Percentiles rank a stretch among this genome's conserved stretches.
phyloP scores from a whole-genome alignment of 2,113 vertebrate species.

The Piliocolobus tephrosceles region DNA sequence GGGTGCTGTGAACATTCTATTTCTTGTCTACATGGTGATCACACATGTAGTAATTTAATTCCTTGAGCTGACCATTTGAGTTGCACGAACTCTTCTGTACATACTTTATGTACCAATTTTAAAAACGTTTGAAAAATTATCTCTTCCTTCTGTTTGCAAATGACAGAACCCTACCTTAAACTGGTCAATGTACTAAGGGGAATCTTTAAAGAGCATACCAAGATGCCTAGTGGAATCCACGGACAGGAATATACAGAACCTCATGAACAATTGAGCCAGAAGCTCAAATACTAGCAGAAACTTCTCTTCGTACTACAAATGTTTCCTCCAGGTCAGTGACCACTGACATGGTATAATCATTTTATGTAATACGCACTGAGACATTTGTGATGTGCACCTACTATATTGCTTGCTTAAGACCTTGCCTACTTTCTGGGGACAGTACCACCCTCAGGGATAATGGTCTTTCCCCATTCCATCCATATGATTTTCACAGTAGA shows the following conservation, averaged over 20 bases:
- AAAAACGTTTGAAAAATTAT: not conserved
- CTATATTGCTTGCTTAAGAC: not conserved
- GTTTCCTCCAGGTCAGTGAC: not conserved
- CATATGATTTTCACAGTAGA: not conserved
- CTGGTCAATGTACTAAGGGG: not conserved
- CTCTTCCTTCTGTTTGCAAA: not conserved
- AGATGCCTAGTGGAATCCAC: not conserved
- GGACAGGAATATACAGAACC: not conserved
- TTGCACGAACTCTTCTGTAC: not conserved
- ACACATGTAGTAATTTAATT: not conserved
- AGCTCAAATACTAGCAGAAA: not conserved
- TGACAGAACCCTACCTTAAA: not conserved
- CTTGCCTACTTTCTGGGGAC: not conserved
- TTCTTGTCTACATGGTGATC: not conserved
- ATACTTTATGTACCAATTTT: not conserved
- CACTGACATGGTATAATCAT: not conserved
- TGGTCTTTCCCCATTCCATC: not conserved
- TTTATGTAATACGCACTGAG: not conserved
- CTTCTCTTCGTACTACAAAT: not conserved
- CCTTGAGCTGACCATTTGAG: not conserved
- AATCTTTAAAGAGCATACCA: not conserved
- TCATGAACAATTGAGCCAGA: not conserved
- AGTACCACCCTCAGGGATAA: not conserved
- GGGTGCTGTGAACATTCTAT: not conserved
- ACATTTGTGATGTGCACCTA: not conserved